These are phyloP conservation scores for Proctacanthus coquilletti DNA, from an alignment of 1,140 invertebrate genomes.

Conservation along the genomic window DNA sequence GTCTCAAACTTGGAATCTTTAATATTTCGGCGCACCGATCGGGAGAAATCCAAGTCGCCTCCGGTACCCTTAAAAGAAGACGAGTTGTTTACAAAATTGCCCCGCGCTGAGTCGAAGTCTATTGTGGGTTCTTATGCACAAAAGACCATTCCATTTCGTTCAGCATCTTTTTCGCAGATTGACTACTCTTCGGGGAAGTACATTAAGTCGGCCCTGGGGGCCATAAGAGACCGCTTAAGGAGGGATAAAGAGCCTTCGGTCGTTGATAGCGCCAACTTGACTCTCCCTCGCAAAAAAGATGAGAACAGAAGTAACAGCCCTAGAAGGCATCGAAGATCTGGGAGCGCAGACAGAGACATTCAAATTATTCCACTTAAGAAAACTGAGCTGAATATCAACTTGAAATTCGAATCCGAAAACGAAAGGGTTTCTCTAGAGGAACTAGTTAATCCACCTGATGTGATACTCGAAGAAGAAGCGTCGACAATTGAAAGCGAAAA, in stretches of 20 bases:
- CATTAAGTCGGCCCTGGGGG: constrained; percentile 21
- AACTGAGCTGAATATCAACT: constrained; percentile 17
- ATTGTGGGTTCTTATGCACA: constrained; percentile 41
- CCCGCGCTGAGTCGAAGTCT: constrained; percentile 38
- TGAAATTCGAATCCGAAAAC: constrained; percentile 24
- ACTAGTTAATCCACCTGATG: constrained; percentile 15
- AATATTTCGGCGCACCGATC: constrained; percentile 15
- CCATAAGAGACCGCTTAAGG: constrained; percentile 21
- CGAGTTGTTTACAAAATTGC: constrained; percentile 14
- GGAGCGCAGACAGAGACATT: constrained; percentile 3
- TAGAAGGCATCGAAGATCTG: too few relatives aligned
- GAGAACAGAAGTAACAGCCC: background rate
- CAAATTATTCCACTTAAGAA: constrained; percentile 20
- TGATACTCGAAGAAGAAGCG: constrained; percentile 20
- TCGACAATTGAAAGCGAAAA: background rate
- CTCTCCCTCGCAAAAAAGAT: constrained; percentile 1
- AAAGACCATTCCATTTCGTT: constrained; percentile 49
- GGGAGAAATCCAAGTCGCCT: constrained; percentile 27
- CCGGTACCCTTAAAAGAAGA: constrained; percentile 11
- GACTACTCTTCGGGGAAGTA: constrained; percentile 39
- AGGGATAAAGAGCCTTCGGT: background rate
- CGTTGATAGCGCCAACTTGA: background rate
- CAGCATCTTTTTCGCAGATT: constrained; percentile 70
- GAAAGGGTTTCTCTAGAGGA: constrained; percentile 18
- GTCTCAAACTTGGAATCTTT: constrained; percentile 28